A percentile compares a stretch with the other conserved stretches of the same genome.
Evolutionary conservation across 2,888 invertebrate genomes (phyloP).

Genomic region (Polietes domitor): DNA sequence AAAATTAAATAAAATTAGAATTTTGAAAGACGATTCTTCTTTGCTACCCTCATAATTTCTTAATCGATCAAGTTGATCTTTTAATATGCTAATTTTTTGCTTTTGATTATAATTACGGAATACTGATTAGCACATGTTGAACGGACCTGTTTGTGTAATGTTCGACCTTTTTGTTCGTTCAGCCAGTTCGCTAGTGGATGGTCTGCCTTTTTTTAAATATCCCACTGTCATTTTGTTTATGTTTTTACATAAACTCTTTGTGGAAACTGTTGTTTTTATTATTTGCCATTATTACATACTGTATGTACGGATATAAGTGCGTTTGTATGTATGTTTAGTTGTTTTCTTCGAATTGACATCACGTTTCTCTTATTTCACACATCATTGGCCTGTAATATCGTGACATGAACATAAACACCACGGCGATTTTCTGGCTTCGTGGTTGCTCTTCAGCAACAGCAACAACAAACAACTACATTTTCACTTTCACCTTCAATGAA

Average conservation of each 20-base stretch:
- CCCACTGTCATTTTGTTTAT: background rate
- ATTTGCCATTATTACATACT: background rate
- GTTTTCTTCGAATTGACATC: constrained; percentile 41
- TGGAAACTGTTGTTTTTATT: constrained; percentile 18
- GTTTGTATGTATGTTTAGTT: background rate
- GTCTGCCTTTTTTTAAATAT: no score
- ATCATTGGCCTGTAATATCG: constrained; percentile 46
- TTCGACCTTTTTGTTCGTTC: no score
- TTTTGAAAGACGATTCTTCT: no score
- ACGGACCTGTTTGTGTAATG: no score
- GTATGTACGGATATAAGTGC: background rate
- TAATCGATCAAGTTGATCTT: no score
- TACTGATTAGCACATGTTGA: no score
- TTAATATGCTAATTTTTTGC: no score
- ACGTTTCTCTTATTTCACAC: constrained; percentile 57
- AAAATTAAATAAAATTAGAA: no score
- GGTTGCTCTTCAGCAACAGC: background rate
- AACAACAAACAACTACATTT: constrained; percentile 39
- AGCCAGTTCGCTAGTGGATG: no score
- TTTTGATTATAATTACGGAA: no score
- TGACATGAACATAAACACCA: constrained; percentile 35
- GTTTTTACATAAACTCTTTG: background rate
- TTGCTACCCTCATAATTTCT: no score
- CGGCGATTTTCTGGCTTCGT: background rate
- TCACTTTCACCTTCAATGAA: constrained; percentile 67